These are phyloP conservation scores for Dione vanillae DNA, from an alignment of 2,888 invertebrate species.

Conservation along the genomic window DNA sequence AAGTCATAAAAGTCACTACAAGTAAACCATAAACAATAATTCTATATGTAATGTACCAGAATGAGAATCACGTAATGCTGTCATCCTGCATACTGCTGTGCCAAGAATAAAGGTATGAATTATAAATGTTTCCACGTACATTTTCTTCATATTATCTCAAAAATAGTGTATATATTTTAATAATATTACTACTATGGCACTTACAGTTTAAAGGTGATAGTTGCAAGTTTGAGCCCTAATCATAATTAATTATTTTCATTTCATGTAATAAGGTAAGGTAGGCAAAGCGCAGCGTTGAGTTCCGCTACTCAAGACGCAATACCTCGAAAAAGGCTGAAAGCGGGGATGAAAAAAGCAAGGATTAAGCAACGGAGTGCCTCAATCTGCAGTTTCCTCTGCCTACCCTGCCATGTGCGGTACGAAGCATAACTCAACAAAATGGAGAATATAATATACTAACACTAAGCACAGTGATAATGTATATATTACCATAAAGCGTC, in stretches of 20 bases:
- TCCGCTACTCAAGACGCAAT: too few relatives aligned
- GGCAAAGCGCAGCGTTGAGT: too few relatives aligned
- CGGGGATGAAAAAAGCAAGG: too few relatives aligned
- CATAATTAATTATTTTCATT: neutral
- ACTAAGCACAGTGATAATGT: too few relatives aligned
- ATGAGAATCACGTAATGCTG: conserved; percentile 19
- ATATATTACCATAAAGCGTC: too few relatives aligned
- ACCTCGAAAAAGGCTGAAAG: too few relatives aligned
- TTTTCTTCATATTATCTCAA: neutral
- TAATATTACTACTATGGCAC: neutral
- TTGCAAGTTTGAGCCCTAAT: neutral
- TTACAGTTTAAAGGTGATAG: neutral
- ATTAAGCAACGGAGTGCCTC: too few relatives aligned
- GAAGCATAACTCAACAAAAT: too few relatives aligned
- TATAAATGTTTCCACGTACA: conserved; percentile 14
- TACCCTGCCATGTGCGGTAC: too few relatives aligned
- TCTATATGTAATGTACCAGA: neutral
- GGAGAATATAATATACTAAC: too few relatives aligned
- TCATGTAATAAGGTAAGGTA: too few relatives aligned
- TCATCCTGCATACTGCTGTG: conserved; percentile 4
- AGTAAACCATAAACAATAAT: conserved; percentile 5
- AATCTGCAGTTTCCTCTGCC: too few relatives aligned
- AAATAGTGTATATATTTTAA: neutral
- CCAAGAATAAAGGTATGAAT: conserved; percentile 18
- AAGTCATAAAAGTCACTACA: conserved; percentile 9